Percentiles rank a stretch among this genome's conserved stretches.
phyloP scores from a whole-genome alignment of 2,797 vertebrate genomes.

The Ficedula albicollis region DNA sequence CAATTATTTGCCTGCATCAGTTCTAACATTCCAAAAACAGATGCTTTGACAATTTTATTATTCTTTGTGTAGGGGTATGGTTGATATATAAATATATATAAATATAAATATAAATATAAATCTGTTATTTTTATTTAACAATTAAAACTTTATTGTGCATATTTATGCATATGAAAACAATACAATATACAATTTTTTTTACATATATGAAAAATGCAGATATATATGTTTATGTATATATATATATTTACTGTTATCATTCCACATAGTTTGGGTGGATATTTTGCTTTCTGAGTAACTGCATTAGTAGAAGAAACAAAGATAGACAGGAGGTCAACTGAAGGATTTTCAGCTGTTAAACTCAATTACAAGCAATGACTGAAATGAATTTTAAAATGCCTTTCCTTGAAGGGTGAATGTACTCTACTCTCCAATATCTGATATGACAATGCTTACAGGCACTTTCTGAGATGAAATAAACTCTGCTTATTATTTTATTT shows the following conservation, averaged over 20 bases:
- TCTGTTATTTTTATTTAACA: neutral
- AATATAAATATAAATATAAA: neutral
- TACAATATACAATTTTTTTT: neutral
- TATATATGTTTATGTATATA: neutral
- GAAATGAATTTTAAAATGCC: slow-evolving; percentile 72
- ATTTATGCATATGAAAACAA: neutral
- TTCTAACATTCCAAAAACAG: slow-evolving; percentile 54
- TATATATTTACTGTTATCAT: neutral
- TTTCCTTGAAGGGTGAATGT: slow-evolving; percentile 53
- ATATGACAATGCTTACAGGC: slow-evolving; percentile 8
- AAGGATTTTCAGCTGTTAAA: slow-evolving; percentile 77
- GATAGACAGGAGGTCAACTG: slow-evolving; percentile 69
- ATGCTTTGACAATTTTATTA: slow-evolving; percentile 34
- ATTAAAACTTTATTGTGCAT: neutral
- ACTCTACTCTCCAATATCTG: slow-evolving; percentile 19
- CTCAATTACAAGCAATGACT: slow-evolving; percentile 64
- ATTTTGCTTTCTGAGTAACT: slow-evolving; percentile 39
- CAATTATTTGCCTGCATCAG: slow-evolving; percentile 61
- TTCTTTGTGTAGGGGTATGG: neutral
- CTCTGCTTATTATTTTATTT: slow-evolving; percentile 11
- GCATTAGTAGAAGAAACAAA: slow-evolving; percentile 60
- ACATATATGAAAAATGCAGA: neutral
- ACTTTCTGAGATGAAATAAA: neutral
- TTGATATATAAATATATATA: neutral
- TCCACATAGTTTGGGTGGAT: slow-evolving; percentile 10